Evolutionary conservation across 2,113 vertebrate genomes (phyloP).

Genomic region (Misgurnus anguillicaudatus): DNA sequence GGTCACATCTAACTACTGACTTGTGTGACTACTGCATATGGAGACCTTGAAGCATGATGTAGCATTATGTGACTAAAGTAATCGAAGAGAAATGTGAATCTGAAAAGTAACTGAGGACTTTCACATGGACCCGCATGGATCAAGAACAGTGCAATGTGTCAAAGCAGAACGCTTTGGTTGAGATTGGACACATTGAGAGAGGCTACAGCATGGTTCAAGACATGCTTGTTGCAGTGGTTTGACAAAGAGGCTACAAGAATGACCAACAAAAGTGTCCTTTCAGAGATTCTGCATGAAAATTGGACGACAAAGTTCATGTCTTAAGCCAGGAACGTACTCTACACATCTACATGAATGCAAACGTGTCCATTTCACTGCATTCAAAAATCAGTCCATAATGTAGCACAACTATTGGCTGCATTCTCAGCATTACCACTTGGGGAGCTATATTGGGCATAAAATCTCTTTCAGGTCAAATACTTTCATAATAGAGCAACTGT

Average conservation of each 20-base stretch:
- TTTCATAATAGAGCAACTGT: too few species aligned
- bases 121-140: not conserved
- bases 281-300: constrained; percentile 12
- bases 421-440: not conserved
- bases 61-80: constrained; percentile 30
- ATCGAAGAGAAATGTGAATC: not conserved
- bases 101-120: constrained; percentile 7
- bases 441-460: too few species aligned
- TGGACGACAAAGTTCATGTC: not conserved
- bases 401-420: too few species aligned
- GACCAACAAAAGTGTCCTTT: constrained; percentile 5
- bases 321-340: not conserved
- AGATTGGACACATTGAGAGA: not conserved
- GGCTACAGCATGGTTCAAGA: not conserved
- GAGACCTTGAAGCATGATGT: constrained; percentile 42
- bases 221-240: not conserved
- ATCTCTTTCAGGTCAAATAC: too few species aligned
- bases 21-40: constrained; percentile 25
- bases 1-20: constrained; percentile 23
- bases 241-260: not conserved
- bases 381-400: too few species aligned
- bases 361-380: not conserved
- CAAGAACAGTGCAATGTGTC: not conserved
- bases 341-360: not conserved
- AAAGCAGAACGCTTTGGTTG: not conserved